A percentile compares a stretch with the other conserved stretches of the same genome.
These are phyloP conservation scores for Zaprionus capensis DNA, from an alignment of 1,140 invertebrate species.

Conservation along the genomic window DNA sequence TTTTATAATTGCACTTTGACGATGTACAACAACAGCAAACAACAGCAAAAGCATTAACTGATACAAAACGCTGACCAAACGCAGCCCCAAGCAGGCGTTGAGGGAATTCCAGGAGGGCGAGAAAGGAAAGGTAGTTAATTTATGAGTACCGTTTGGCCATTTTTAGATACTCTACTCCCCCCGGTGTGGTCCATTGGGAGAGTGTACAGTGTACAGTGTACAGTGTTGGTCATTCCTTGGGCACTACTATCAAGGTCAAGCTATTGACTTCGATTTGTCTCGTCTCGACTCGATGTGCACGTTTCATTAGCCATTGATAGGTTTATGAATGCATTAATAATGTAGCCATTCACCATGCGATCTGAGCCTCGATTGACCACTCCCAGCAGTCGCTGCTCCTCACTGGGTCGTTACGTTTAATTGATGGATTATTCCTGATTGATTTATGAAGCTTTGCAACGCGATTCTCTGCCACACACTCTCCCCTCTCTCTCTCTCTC, in stretches of 20 bases:
- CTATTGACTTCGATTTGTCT: conserved; percentile 23
- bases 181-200: not conserved
- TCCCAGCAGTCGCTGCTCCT: not conserved
- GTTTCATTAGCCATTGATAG: conserved; percentile 57
- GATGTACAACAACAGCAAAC: conserved; percentile 9
- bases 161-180: not conserved
- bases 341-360: not conserved
- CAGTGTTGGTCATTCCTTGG: no score
- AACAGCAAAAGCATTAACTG: not conserved
- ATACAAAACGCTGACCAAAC: conserved; percentile 24
- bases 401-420: conserved; percentile 46
- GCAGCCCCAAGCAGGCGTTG: not conserved
- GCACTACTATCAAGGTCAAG: conserved; percentile 12
- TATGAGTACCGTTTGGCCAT: not conserved
- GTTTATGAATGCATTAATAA: conserved; percentile 57
- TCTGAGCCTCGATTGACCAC: not conserved
- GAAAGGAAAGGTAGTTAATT: not conserved
- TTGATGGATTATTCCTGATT: conserved; percentile 57
- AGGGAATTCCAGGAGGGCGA: not conserved
- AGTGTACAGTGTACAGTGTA: not conserved
- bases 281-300: conserved; percentile 19
- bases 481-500: not conserved
- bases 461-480: not conserved
- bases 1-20: conserved; percentile 41
- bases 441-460: conserved; percentile 44